These are phyloP conservation scores for Corythornis leucogaster DNA, from an alignment of 2,797 vertebrate species.

Conservation along the genomic window DNA sequence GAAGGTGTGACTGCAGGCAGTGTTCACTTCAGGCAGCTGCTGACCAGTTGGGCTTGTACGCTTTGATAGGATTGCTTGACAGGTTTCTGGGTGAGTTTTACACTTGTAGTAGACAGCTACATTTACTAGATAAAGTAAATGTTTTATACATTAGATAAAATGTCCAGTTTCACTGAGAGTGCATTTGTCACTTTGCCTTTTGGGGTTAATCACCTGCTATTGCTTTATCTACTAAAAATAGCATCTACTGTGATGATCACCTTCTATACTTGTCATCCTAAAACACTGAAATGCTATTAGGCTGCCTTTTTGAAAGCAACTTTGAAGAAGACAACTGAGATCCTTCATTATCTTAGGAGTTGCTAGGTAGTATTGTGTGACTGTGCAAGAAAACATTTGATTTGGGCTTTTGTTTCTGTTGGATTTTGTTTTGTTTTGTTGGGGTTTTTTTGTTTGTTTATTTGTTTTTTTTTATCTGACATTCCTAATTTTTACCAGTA, in stretches of 20 bases:
- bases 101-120: neutral
- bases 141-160: neutral
- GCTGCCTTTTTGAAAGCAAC: neutral
- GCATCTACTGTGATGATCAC: neutral
- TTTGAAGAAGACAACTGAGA: neutral
- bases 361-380: neutral
- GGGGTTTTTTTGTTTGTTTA: no score
- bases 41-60: rapidly evolving
- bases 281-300: neutral
- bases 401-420: neutral
- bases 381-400: neutral
- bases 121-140: neutral
- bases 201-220: neutral
- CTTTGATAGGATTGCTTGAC: neutral
- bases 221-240: neutral
- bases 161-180: neutral
- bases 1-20: neutral
- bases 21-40: neutral
- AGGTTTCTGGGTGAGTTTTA: neutral
- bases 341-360: neutral
- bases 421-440: no score
- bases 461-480: neutral
- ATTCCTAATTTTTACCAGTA: neutral
- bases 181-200: neutral
- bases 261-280: neutral